Conservation (phyloP, 1,140 invertebrate genomes). For the Harpegnathos saltator region DNA sequence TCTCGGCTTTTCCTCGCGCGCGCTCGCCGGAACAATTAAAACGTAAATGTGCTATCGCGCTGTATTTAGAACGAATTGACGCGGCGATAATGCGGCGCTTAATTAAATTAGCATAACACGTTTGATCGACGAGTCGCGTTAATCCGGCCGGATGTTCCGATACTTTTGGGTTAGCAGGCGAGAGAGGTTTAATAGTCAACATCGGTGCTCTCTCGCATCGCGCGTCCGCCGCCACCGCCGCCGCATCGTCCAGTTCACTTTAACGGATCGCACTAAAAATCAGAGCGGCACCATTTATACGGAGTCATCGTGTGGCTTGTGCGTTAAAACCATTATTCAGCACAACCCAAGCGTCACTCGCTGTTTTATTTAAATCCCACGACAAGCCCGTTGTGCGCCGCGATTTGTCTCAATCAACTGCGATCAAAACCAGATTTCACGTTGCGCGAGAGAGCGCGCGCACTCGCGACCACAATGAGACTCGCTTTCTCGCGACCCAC, state of each 20-base stretch:
- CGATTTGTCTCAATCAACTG: background rate
- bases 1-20: no score
- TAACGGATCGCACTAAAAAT: constrained; percentile 60
- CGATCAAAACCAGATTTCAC: background rate
- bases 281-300: constrained; percentile 50
- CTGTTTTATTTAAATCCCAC: background rate
- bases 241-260: constrained; percentile 32
- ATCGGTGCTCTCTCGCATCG: background rate
- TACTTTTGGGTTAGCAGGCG: constrained; percentile 55
- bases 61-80: constrained; percentile 29
- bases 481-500: no score
- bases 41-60: constrained; percentile 20
- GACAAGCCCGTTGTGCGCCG: background rate
- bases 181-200: constrained; percentile 34
- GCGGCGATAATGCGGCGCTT: constrained; percentile 10
- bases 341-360: background rate
- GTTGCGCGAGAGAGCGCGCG: no score
- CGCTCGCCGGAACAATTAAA: no score
- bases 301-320: constrained; percentile 15
- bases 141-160: constrained; percentile 23
- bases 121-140: constrained; percentile 30
- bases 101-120: constrained; percentile 51
- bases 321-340: constrained; percentile 3
- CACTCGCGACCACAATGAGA: no score
- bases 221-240: background rate